Percentiles rank a stretch among this genome's conserved stretches.
Evolutionary conservation across 2,113 vertebrate genomes (phyloP).

Genomic region (Corydoras sp.): DNA sequence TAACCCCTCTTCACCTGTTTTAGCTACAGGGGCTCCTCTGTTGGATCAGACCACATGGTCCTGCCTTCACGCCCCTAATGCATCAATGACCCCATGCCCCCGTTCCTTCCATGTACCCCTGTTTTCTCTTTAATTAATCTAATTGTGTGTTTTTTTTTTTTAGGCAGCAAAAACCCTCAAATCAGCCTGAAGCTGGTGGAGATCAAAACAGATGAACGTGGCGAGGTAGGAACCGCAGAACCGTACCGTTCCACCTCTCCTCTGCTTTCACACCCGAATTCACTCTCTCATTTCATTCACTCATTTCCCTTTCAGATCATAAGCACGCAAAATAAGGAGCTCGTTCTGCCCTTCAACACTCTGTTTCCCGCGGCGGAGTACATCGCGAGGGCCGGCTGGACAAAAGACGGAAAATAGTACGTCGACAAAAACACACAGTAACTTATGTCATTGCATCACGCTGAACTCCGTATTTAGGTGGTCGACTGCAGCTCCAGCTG

Average conservation of each 20-base stretch:
- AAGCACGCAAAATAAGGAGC: conserved; percentile 79
- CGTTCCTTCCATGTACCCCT: background rate
- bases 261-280: too few species aligned
- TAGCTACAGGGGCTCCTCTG: too few species aligned
- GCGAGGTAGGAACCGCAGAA: conserved; percentile 69
- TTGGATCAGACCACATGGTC: too few species aligned
- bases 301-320: conserved; percentile 68
- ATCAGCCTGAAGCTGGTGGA: conserved; percentile 86
- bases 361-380: conserved; percentile 89
- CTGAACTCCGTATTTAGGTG: too few species aligned
- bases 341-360: conserved; percentile 75
- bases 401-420: conserved; percentile 88
- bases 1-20: too few species aligned
- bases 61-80: too few species aligned
- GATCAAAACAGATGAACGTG: conserved; percentile 79
- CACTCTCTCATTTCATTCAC: background rate
- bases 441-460: too few species aligned
- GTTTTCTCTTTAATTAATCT: too few species aligned
- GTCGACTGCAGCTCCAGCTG: too few species aligned
- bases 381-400: conserved; percentile 92
- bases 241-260: background rate
- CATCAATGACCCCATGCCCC: background rate
- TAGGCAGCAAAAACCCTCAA: conserved; percentile 95
- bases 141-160: background rate
- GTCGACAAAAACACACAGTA: conserved; percentile 25